Base-by-base conservation (phyloP, 2,113 vertebrate genomes). In the Cyanoramphus novaezelandiae region DNA sequence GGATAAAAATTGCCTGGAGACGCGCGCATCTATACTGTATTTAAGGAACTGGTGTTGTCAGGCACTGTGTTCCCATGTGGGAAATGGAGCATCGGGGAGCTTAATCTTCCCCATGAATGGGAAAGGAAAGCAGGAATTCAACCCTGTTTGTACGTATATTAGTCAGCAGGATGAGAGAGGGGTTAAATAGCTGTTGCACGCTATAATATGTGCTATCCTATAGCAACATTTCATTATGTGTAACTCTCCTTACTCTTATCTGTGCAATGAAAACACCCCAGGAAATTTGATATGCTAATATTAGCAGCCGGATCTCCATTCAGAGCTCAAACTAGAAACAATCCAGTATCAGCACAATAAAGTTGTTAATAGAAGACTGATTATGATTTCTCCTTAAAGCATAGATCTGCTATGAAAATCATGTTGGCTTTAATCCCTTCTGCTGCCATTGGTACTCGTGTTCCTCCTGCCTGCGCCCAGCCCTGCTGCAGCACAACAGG, bases 91-190 rank as follows among this genome's bases (percentile, higher is more conserved):
- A 1, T 13, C 65, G 39, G 39, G 53, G 41, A 77, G 44, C 53
- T 69, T 5, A 0, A 37, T 35, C 27, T 89, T 17, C 24, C 20
- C 1, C 0, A 12, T 29, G 63, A 91, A 60, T 1, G 11, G 70
- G 59, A 74, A 52, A 25, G 52, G 35, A 82, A 87, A 93, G 27
- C 1, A 7, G 43, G 72, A 83, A 53, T 62, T 86, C 77, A 41
- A 53, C 47, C 9, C 59, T 83, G 27, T 55, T 88, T 35, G 43
- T 52, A 35, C 8, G 2, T 12, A 33, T 6, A 1, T 83, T 53
- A 80, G 18, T 55, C 60, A 88, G 68, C 41, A 41, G 47, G 57
- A 43, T 52, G 70, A 24, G n/a, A n/a, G 8, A 10, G 41, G 47
- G 39, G 63, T 80, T 77, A 74, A 89, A 62, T 74, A 89, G 76